Evolutionary conservation across 2,113 vertebrate genomes (phyloP), one percentile per base, ranked within the genome.

Genomic region (Scytalopus superciliaris): DNA sequence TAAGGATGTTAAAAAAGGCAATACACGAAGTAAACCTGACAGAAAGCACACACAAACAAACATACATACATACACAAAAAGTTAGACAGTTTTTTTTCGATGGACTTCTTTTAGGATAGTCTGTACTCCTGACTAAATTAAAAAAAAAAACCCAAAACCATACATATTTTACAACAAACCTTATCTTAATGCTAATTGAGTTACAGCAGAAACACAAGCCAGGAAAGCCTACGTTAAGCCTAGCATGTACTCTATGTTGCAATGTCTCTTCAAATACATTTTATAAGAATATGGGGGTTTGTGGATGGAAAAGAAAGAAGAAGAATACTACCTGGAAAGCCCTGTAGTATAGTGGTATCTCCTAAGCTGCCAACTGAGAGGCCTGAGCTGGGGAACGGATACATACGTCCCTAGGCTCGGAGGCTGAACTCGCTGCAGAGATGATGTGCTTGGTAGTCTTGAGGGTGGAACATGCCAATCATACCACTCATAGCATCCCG

Each of bases 1-100:
- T 99, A 90, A 99, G 98, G 94, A 99, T 98, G 95, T 99, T 98
- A 98, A 99, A 99, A 97, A 99, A 99, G 33, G 99, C 99, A 96
- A 99, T 87, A 93, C 99, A 99, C 0, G 99, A 98, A 14, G 99
- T 99, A 97, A 99, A 99, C 98, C 99, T 99, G 98, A 62, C 87
- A 91, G 94, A 95, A 80, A 94, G 85, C 90, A 94, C 59, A 96
- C 25, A 80, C 33, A 0, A 39, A 96, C 64, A 87, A 21, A 89
- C 25, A 95, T 10, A 96, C 39, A 95, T 10, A 96, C 39, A 95
- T 3, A 96, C 35, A 84, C 44, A 66, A 39, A 67, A 93, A 89
- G 91, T 94, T 72, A 93, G 60, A 90, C 40, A 69, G 76, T 18
- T 25, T 84, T 88, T 88, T 85, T 19, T 5, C 60, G 83, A 77